Evolutionary conservation across 2,113 vertebrate species (phyloP), one percentile per base, ranked within the genome.

Genomic region (Callithrix jacchus): DNA sequence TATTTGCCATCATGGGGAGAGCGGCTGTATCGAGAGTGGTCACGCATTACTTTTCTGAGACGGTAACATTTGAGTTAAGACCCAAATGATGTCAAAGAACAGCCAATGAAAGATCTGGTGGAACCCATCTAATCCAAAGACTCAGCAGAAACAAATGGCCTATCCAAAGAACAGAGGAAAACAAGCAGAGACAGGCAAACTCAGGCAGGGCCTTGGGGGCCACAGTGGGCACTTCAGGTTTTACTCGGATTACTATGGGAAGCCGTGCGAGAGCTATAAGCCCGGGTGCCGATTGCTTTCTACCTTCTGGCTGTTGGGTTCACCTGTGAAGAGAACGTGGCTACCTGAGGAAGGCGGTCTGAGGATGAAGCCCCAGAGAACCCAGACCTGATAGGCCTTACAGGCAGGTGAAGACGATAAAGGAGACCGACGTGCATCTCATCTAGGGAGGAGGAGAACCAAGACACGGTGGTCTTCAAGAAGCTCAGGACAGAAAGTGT

Each of bases 1-100:
- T 30, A 66, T 45, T 7, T 73, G 13, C 13, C 30, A 8, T 80
- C 30, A 25, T 32, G 32, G 27, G 21, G 37, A 71, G 1, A 30
- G 6, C 9, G 45, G 9, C 27, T 87, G 45, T 45, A 49, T 94
- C 9, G 47, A 58, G 23, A 87, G 35, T 68, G 89, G 40, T 58
- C 76, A 91, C 45, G 17, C 17, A 56, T 58, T 37, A 87, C 27
- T 88, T 87, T 96, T 93, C 86, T 91, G 70, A 79, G 61, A 88
- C 77, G 25, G 18, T 73, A 23, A 82, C 64, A 68, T 25, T 83
- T 91, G 64, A 85, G 3, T 40, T 89, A 79, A 95, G 45, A 92
- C 16, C 61, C 52, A 93, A 73, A 52, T 32, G 61, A 74, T 37
- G 74, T 76, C 13, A 52, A 87, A 47, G 20, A 96, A 70, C 10